Conservation (phyloP, 1,140 invertebrate species). For the Hirudo medicinalis region DNA sequence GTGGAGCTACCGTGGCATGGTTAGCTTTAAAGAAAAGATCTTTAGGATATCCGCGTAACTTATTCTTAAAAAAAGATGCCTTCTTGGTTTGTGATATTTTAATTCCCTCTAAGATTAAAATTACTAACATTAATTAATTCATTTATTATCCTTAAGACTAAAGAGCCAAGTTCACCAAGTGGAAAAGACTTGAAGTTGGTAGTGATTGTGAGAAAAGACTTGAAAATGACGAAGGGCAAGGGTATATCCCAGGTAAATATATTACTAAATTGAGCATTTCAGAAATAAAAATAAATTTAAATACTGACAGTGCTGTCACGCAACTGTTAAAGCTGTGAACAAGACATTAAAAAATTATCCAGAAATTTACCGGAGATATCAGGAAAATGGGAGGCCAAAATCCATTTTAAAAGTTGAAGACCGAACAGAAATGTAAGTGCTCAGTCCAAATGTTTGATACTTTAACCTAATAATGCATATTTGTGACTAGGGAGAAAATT, state of each 20-base stretch:
- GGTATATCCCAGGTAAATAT: constrained; percentile 57
- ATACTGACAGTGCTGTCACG: constrained; percentile 62
- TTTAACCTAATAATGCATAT: too few species aligned
- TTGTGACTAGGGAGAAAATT: too few species aligned
- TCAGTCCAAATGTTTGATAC: too few species aligned
- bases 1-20: too few species aligned
- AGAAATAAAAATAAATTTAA: constrained; percentile 6
- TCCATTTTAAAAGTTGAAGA: constrained; percentile 55
- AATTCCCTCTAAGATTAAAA: too few species aligned
- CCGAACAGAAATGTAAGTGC: constrained; percentile 44
- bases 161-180: too few species aligned
- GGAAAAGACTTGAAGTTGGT: constrained; percentile 45
- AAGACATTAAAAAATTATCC: constrained; percentile 50
- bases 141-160: too few species aligned
- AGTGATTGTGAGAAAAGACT: constrained; percentile 69
- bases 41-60: too few species aligned
- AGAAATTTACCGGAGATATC: constrained; percentile 57
- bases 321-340: constrained; percentile 61
- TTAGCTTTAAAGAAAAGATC: too few species aligned
- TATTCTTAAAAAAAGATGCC: too few species aligned
- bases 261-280: constrained; percentile 11
- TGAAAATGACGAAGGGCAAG: constrained; percentile 88
- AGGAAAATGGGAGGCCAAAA: constrained; percentile 63
- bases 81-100: too few species aligned
- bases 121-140: too few species aligned